phyloP scores from a whole-genome alignment of 2,797 vertebrate genomes.

The Stomatorhinus walkeri region DNA sequence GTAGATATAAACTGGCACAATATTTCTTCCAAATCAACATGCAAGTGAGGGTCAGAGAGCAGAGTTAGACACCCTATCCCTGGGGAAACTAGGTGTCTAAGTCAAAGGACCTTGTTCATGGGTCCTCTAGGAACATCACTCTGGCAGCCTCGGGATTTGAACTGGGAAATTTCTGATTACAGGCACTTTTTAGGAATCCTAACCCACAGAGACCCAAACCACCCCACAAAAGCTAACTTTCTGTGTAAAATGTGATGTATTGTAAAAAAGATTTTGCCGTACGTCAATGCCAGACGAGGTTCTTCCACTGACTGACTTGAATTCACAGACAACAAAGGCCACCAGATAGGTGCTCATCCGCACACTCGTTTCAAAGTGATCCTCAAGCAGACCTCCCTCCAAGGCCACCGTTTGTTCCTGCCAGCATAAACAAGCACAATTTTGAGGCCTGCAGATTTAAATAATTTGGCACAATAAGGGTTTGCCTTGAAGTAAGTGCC shows the following conservation, averaged over 20 bases:
- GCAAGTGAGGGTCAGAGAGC: neutral
- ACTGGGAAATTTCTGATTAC: neutral
- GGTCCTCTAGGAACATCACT: neutral
- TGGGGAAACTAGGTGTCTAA: neutral
- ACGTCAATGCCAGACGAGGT: constrained; percentile 64
- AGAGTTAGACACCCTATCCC: neutral
- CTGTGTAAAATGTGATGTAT: neutral
- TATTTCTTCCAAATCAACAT: neutral
- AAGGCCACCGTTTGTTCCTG: constrained; percentile 57
- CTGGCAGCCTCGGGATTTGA: neutral
- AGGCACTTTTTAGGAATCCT: neutral
- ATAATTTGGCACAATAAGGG: neutral
- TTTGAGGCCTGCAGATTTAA: neutral
- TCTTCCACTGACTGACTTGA: constrained; percentile 55
- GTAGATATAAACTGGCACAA: neutral
- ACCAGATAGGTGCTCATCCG: constrained; percentile 70
- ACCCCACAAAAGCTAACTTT: neutral
- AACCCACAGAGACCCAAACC: neutral
- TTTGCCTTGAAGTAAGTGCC: neutral
- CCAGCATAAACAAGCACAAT: constrained; percentile 18
- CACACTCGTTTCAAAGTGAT: constrained; percentile 60
- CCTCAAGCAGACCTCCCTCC: constrained; percentile 51
- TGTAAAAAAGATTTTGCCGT: constrained; percentile 14
- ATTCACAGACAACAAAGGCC: constrained; percentile 67
- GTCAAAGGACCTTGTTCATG: neutral